Evolutionary conservation across 2,113 vertebrate genomes (phyloP).

Genomic region (Otus sunia): DNA sequence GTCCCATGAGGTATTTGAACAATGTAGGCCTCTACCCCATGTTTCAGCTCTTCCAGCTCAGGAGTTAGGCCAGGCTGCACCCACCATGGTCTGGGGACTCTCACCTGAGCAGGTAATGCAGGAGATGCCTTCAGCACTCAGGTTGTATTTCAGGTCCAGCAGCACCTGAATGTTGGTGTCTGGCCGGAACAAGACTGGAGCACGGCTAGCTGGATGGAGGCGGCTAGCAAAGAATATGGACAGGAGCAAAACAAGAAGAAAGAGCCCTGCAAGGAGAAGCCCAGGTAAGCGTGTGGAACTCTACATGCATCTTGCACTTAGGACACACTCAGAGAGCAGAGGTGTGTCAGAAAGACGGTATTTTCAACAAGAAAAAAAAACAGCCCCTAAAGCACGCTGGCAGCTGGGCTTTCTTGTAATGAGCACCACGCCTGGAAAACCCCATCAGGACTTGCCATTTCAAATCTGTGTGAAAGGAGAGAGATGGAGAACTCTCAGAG

Average conservation of each 20-base stretch:
- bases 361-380: not conserved
- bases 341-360: not conserved
- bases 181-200: slow-evolving; percentile 88
- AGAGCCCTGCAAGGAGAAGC: slow-evolving; percentile 79
- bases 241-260: slow-evolving; percentile 82
- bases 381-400: not conserved
- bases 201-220: slow-evolving; percentile 89
- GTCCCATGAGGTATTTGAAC: not conserved
- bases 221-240: slow-evolving; percentile 89
- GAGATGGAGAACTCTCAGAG: not conserved
- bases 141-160: slow-evolving; percentile 93
- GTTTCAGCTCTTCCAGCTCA: not conserved
- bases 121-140: slow-evolving; percentile 94
- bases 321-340: not conserved
- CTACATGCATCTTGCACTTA: too few species aligned
- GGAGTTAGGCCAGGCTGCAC: not conserved
- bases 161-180: slow-evolving; percentile 96
- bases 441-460: not conserved
- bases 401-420: not conserved
- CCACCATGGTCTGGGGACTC: not conserved
- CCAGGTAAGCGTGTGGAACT: not conserved
- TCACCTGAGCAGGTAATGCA: slow-evolving; percentile 96
- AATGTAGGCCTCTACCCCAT: accelerated
- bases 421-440: not conserved
- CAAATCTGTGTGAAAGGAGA: not conserved